A percentile compares a stretch with the other conserved stretches of the same genome.
These are phyloP conservation scores for Calephelis virginiensis DNA, from an alignment of 1,140 invertebrate genomes.

Conservation along the genomic window DNA sequence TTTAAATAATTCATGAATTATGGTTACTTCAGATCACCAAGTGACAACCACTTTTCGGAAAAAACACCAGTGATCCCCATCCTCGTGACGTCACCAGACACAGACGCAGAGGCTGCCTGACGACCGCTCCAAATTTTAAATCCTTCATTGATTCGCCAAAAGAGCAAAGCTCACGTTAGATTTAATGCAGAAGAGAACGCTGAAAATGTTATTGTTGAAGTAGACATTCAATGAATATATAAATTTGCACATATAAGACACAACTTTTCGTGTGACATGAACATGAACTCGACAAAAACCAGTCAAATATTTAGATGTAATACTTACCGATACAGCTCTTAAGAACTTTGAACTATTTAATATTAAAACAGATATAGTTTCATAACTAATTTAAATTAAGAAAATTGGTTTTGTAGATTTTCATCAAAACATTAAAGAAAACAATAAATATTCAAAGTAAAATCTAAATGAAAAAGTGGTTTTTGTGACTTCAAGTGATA, in stretches of 20 bases:
- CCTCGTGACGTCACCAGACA: conserved; percentile 60
- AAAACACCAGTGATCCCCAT: conserved; percentile 59
- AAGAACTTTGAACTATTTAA: no score
- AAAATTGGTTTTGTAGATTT: no score
- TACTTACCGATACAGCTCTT: no score
- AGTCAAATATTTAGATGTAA: no score
- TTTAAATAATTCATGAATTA: no score
- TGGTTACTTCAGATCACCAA: conserved; percentile 53
- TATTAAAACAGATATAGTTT: no score
- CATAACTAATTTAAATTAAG: no score
- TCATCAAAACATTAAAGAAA: no score
- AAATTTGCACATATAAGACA: neutral
- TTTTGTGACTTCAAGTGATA: no score
- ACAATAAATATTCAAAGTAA: no score
- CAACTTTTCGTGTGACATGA: neutral
- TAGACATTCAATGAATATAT: conserved; percentile 24
- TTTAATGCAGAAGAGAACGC: conserved; percentile 15
- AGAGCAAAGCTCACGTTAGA: conserved; percentile 22
- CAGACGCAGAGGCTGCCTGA: conserved; percentile 43
- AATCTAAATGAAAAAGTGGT: no score
- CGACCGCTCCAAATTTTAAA: conserved; percentile 22
- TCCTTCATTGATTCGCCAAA: neutral
- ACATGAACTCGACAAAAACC: no score
- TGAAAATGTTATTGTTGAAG: conserved; percentile 31
- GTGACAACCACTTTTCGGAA: conserved; percentile 50